Evolutionary conservation across 2,797 vertebrate species (phyloP), one percentile per base, ranked within the genome.

Genomic region (Aselliscus stoliczkanus): DNA sequence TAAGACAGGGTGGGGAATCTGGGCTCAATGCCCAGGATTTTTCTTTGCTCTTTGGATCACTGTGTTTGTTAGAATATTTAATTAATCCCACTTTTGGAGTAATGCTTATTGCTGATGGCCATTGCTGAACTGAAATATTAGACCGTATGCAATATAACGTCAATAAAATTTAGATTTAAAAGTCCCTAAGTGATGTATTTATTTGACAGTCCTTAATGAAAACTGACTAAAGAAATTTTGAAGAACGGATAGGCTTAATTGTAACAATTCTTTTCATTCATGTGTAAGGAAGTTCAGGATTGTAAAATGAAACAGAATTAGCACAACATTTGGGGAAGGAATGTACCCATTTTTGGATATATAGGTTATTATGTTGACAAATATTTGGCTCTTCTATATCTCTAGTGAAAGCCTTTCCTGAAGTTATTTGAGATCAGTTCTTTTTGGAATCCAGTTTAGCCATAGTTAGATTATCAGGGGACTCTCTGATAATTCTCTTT

Each of bases 101-200:
- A 75, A 95, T 93, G 81, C 83, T 96, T 88, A 94, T 62, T 96
- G 91, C 89, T 96, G 76, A 92, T 93, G 77, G 77, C 81, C 90
- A 67, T 95, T 84, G 67, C 90, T 88, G 90, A 95, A 86, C 77
- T 92, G 84, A 95, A 94, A 93, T 94, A 88, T 93, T 91, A 92
- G 96, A 90, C 95, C 96, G 88, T 96, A 94, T 96, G 96, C 88
- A 94, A 93, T 94, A 65, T 88, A 82, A 96, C 94, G 76, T 93
- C 95, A 96, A 94, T 96, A 95, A 96, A 96, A 97, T 97, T 96
- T 95, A 97, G 93, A 96, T 95, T 96, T 97, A 88, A 96, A 95
- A 97, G 90, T 94, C 92, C 65, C 62, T 76, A 94, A 88, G 93
- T 97, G 95, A 97, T 96, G 54, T 77, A 95, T 96, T 81, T 96